phyloP scores from a whole-genome alignment of 2,888 invertebrate species.

The Tetramorium bicarinatum region DNA sequence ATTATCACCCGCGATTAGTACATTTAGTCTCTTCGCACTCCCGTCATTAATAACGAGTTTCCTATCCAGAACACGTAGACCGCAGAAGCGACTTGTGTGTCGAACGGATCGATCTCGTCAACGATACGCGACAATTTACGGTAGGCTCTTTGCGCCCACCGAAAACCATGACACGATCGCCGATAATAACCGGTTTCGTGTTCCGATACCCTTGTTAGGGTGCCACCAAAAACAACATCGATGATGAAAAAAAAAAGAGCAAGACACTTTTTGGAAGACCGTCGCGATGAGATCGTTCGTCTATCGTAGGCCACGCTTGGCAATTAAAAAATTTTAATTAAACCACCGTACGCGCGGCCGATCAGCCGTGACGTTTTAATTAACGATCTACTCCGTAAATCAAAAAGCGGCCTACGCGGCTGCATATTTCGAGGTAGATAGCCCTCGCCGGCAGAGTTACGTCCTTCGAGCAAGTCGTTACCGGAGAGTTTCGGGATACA shows the following conservation, averaged over 20 bases:
- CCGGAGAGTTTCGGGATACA: conserved; percentile 52
- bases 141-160: conserved; percentile 55
- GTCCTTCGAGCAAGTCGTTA: conserved; percentile 57
- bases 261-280: conserved; percentile 42
- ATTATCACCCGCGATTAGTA: conserved; percentile 33
- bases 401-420: conserved; percentile 57
- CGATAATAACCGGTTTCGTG: conserved; percentile 67
- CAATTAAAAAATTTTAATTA: conserved; percentile 69
- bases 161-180: conserved; percentile 60
- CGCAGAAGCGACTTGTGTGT: conserved; percentile 50
- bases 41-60: conserved; percentile 44
- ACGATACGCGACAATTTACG: conserved; percentile 69
- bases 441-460: conserved; percentile 49
- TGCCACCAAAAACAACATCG: conserved; percentile 43
- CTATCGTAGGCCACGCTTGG: conserved; percentile 46
- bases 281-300: conserved; percentile 10
- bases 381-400: conserved; percentile 65
- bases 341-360: conserved; percentile 50
- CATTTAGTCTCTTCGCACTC: conserved; percentile 26
- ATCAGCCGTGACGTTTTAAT: conserved; percentile 65
- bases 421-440: conserved; percentile 48
- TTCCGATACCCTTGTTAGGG: conserved; percentile 57
- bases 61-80: conserved; percentile 34
- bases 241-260: conserved; percentile 1
- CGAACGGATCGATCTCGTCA: conserved; percentile 67